These are phyloP conservation scores for Caenorhabditis macrosperma DNA, from an alignment of 2,888 invertebrate genomes.

Conservation along the genomic window DNA sequence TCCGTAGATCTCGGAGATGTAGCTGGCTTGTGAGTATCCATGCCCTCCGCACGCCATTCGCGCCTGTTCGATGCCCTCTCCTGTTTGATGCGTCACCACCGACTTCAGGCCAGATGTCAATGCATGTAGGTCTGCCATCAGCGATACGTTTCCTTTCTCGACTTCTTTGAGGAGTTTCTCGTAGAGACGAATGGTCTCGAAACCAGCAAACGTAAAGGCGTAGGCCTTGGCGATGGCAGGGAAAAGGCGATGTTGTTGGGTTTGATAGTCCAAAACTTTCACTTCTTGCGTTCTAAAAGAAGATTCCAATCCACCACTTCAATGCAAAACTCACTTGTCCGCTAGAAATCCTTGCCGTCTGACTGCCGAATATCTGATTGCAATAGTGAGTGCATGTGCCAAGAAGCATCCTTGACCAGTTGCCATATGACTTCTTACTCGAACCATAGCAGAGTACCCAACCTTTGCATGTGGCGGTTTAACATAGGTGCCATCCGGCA, in stretches of 20 bases:
- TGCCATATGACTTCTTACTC: conserved; percentile 64
- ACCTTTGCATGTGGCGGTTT: conserved; percentile 89
- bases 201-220: conserved; percentile 85
- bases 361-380: conserved; percentile 92
- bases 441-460: conserved; percentile 92
- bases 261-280: conserved; percentile 93
- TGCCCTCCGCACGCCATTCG: conserved; percentile 95
- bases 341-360: conserved; percentile 91
- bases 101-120: conserved; percentile 94
- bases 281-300: conserved; percentile 87
- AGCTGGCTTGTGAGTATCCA: conserved; percentile 86
- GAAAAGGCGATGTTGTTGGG: conserved; percentile 94
- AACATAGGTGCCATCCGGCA: conserved; percentile 88
- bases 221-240: conserved; percentile 87
- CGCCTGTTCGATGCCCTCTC: conserved; percentile 87
- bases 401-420: conserved; percentile 84
- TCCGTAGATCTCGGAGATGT: conserved; percentile 64
- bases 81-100: conserved; percentile 85
- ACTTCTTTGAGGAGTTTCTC: conserved; percentile 51
- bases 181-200: conserved; percentile 55
- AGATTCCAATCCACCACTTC: neutral
- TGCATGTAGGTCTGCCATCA: conserved; percentile 87
- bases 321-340: conserved; percentile 84
- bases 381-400: conserved; percentile 90
- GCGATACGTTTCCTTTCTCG: conserved; percentile 42